phyloP scores from a whole-genome alignment of 2,797 vertebrate species.

The Allobates femoralis region DNA sequence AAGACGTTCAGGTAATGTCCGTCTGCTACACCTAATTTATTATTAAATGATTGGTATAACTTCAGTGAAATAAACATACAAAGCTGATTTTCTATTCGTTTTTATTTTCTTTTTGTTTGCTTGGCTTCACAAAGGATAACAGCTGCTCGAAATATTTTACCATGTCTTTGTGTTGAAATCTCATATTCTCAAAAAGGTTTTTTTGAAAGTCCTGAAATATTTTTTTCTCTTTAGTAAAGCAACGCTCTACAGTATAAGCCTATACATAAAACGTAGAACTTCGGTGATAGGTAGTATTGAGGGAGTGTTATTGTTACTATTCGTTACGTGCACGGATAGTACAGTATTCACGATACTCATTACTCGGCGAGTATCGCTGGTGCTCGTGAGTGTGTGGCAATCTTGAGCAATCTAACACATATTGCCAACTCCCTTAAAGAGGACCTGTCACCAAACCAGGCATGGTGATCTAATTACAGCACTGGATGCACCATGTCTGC shows the following conservation, averaged over 20 bases:
- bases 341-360: too few species aligned
- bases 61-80: neutral
- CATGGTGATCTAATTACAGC: too few species aligned
- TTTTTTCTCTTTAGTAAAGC: neutral
- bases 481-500: too few species aligned
- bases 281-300: too few species aligned
- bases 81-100: neutral
- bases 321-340: too few species aligned
- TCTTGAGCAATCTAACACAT: too few species aligned
- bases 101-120: neutral
- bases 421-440: too few species aligned
- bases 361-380: too few species aligned
- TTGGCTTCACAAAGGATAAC: neutral
- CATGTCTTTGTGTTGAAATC: neutral
- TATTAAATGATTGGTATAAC: neutral
- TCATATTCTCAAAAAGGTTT: neutral
- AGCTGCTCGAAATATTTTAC: neutral
- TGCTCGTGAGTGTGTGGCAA: too few species aligned
- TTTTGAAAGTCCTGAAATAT: neutral
- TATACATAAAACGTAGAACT: too few species aligned
- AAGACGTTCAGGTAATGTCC: slow-evolving; percentile 73
- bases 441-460: too few species aligned
- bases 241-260: neutral
- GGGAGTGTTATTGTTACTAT: too few species aligned
- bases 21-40: neutral